Evolutionary conservation across 2,888 invertebrate species (phyloP).

Genomic region (Fragum whitleyi): DNA sequence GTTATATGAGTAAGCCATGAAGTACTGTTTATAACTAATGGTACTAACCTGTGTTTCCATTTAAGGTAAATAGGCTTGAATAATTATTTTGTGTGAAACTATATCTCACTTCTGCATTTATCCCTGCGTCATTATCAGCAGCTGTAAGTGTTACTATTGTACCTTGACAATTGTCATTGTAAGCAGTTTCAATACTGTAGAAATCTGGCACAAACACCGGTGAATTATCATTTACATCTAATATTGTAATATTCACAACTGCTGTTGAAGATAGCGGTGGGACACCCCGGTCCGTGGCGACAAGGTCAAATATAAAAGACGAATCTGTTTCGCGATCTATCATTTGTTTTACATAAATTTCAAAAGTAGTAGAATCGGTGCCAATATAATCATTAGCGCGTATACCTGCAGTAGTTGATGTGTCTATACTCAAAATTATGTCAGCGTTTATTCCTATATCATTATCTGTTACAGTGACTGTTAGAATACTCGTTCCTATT

Average conservation of each 20-base stretch:
- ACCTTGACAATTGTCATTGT: slow-evolving; percentile 70
- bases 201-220: slow-evolving; percentile 73
- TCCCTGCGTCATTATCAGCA: slow-evolving; percentile 75
- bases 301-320: slow-evolving; percentile 86
- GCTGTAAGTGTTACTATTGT: slow-evolving; percentile 74
- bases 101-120: slow-evolving; percentile 72
- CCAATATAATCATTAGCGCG: slow-evolving; percentile 64
- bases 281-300: slow-evolving; percentile 95
- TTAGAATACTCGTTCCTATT: slow-evolving; percentile 67
- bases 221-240: slow-evolving; percentile 75
- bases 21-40: no score
- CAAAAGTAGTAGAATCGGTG: slow-evolving; percentile 65
- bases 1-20: no score
- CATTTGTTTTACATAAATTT: slow-evolving; percentile 63
- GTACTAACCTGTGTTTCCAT: slow-evolving; percentile 64
- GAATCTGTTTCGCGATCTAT: slow-evolving; percentile 74
- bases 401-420: slow-evolving; percentile 56
- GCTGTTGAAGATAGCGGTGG: slow-evolving; percentile 95
- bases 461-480: slow-evolving; percentile 69
- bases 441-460: slow-evolving; percentile 73
- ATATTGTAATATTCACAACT: slow-evolving; percentile 84
- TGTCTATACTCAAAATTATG: slow-evolving; percentile 71
- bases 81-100: slow-evolving; percentile 60
- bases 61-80: slow-evolving; percentile 67
- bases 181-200: slow-evolving; percentile 76